Evolutionary conservation across 2,888 invertebrate species (phyloP).

Genomic region (Homarus gammarus): DNA sequence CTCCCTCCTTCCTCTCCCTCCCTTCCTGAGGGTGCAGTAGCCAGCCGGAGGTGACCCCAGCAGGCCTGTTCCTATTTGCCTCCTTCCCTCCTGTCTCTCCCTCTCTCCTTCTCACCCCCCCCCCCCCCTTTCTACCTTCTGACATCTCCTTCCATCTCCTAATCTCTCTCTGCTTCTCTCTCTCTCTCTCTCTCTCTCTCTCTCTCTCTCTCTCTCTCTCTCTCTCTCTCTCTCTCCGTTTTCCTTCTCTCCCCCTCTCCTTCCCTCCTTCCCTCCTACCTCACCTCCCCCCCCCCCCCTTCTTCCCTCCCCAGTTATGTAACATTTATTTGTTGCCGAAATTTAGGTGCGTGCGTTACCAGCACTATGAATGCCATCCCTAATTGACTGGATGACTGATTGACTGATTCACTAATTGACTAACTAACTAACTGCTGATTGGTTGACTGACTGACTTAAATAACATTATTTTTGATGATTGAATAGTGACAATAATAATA

Average conservation of each 20-base stretch:
- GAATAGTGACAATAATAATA: too few species aligned
- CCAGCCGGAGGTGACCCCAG: too few species aligned
- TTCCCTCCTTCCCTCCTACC: neutral
- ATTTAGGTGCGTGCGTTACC: too few species aligned
- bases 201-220: neutral
- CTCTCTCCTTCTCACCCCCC: slow-evolving; percentile 11
- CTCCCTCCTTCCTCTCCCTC: neutral
- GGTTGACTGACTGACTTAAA: too few species aligned
- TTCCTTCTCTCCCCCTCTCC: neutral
- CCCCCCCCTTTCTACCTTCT: neutral
- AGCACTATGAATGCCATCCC: too few species aligned
- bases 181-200: neutral
- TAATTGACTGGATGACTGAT: too few species aligned
- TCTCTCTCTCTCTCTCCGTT: neutral
- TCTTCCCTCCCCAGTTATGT: neutral
- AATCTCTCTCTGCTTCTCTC: neutral
- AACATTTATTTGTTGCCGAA: too few species aligned
- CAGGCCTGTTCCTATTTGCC: too few species aligned
- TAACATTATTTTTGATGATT: too few species aligned
- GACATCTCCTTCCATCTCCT: neutral
- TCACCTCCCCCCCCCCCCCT: neutral
- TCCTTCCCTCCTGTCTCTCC: slow-evolving; percentile 19
- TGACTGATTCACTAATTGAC: too few species aligned
- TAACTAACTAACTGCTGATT: too few species aligned
- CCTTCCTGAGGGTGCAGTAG: too few species aligned